Base-by-base conservation (phyloP, 2,113 vertebrate genomes). In the Dicrurus megarhynchus region DNA sequence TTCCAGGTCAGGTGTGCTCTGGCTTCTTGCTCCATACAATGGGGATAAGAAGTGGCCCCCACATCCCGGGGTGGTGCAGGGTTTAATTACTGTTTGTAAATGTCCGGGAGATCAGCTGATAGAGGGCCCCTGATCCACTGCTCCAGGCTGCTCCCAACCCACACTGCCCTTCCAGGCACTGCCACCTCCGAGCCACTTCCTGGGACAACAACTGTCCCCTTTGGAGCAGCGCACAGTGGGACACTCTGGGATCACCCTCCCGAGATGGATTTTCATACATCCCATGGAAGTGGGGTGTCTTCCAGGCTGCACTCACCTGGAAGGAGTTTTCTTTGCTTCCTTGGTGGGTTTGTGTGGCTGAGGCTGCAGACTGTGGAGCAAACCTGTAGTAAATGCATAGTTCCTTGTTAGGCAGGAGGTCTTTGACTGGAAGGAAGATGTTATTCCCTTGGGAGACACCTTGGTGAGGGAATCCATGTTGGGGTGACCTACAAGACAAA, bases 381-480 rank as follows among this genome's bases (percentile, higher is more conserved):
- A 42, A 56, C 19, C 96, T 64, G 1, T 49, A 78, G 1, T 52
- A 69, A 13, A 70, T 13, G 11, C 75, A 0, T 26, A 35, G 35
- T 11, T 67, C 52, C 33, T 89, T 19, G 87, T 39, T 61, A 92
- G 96, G 35, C 76, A 80, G 65, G 70, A 65, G 3, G 97, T 96
- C 84, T 96, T 98, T n/a, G 98, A 98, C 74, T 93, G 98, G 95
- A 98, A 99, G 91, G 96, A 97, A 84, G 98, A 98, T 75, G 95
- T 76, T 21, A 97, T 33, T 11, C 79, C 80, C 78, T 89, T 97
- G 33, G 98, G 97, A 14, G 96, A 87, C 28, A 87, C 92, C 85
- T 96, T 97, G 87, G 92, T 93, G 39, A 98, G 59, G 39, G 97
- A 94, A 50, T 98, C 98, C 73, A 98, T 80, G 42, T 61, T 61